Percentiles rank a stretch among this genome's conserved stretches.
These are phyloP conservation scores for Phalangium opilio DNA, from an alignment of 2,888 invertebrate genomes.

Conservation along the genomic window DNA sequence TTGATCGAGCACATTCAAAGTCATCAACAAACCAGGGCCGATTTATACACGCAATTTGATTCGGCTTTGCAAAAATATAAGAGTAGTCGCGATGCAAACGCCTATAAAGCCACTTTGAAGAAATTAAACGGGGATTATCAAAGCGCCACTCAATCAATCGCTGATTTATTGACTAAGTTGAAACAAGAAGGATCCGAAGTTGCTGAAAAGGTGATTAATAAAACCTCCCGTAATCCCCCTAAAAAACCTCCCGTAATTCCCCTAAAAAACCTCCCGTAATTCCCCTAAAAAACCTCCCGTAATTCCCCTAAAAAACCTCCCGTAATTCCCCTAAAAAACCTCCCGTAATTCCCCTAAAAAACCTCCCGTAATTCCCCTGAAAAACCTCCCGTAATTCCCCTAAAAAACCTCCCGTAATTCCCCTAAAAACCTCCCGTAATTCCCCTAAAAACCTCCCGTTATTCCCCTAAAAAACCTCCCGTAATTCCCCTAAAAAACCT, in stretches of 20 bases:
- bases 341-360: too few species aligned
- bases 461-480: too few species aligned
- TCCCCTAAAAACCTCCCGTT: background rate
- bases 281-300: too few species aligned
- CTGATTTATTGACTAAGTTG: conserved; percentile 38
- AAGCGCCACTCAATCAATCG: conserved; percentile 38
- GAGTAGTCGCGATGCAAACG: conserved; percentile 40
- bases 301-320: too few species aligned
- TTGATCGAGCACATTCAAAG: conserved; percentile 41
- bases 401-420: too few species aligned
- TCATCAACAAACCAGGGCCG: conserved; percentile 43
- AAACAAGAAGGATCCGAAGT: conserved; percentile 44
- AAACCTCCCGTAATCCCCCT: background rate
- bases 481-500: too few species aligned
- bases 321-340: too few species aligned
- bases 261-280: too few species aligned
- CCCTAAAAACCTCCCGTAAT: too few species aligned
- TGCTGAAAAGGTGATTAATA: conserved; percentile 45
- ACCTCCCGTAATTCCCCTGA: too few species aligned
- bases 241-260: too few species aligned
- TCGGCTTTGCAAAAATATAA: conserved; percentile 45
- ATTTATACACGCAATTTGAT: conserved; percentile 43
- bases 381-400: too few species aligned
- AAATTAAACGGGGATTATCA: conserved; percentile 44
- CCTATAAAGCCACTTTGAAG: conserved; percentile 38